Percentiles rank a stretch among this genome's conserved stretches.
Conservation (phyloP, 2,113 vertebrate genomes). For the Siniperca chuatsi region DNA sequence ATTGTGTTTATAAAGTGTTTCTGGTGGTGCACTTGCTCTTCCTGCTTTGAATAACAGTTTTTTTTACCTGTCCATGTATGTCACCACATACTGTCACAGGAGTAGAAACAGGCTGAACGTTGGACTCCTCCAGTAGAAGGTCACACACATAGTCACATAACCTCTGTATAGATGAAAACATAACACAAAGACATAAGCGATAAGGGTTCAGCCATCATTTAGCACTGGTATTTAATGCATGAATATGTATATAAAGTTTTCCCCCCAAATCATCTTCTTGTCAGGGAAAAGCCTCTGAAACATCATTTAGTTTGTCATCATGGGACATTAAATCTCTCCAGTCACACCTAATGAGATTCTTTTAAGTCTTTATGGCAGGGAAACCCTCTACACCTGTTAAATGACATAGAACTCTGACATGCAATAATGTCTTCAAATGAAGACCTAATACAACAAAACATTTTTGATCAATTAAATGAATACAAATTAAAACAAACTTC, state of each 20-base stretch:
- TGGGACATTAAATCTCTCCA: not conserved
- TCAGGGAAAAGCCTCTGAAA: not conserved
- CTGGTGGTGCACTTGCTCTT: not conserved
- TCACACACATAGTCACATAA: slow-evolving; percentile 98
- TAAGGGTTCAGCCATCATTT: not conserved
- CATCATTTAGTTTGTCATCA: not conserved
- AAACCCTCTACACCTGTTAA: too few relatives aligned
- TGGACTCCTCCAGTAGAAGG: slow-evolving; percentile 96
- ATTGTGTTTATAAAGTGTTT: too few relatives aligned
- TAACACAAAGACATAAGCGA: not conserved
- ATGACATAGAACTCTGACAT: too few relatives aligned
- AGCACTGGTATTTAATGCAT: too few relatives aligned
- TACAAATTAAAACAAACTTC: too few relatives aligned
- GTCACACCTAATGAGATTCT: not conserved
- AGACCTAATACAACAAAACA: too few relatives aligned
- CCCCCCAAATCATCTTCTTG: not conserved
- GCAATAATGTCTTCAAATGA: too few relatives aligned
- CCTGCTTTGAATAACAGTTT: rapidly evolving
- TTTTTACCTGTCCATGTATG: slow-evolving; percentile 95
- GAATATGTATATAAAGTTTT: not conserved
- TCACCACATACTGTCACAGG: slow-evolving; percentile 98
- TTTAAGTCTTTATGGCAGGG: not conserved
- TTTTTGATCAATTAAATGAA: too few relatives aligned
- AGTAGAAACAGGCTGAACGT: slow-evolving; percentile 97
- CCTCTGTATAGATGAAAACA: slow-evolving; percentile 81